phyloP scores from a whole-genome alignment of 1,140 invertebrate species.

The Drosophila azteca region DNA sequence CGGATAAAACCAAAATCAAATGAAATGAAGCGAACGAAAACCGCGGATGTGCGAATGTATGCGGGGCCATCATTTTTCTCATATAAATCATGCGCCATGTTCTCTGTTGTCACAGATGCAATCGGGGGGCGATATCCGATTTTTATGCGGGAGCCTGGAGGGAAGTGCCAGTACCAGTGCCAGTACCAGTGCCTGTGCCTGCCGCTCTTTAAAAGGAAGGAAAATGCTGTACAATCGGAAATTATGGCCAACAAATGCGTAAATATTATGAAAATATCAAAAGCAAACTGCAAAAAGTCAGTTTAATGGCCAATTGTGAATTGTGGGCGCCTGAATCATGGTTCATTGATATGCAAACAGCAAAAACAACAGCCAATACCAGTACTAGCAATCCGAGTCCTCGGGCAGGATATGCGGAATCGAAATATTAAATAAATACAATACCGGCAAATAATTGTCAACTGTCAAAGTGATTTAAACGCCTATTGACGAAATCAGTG shows the following conservation, averaged over 20 bases:
- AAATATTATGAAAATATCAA: constrained; percentile 53
- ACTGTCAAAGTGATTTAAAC: constrained; percentile 61
- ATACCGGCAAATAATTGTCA: constrained; percentile 42
- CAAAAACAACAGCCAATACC: too few species aligned
- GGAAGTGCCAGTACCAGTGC: not conserved
- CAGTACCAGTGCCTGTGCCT: not conserved
- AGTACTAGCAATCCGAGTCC: not conserved
- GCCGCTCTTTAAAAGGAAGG: constrained; percentile 24
- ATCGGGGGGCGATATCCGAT: constrained; percentile 34
- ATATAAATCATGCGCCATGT: constrained; percentile 66
- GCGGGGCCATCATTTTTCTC: constrained; percentile 52
- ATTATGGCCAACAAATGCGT: constrained; percentile 41
- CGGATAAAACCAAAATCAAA: constrained; percentile 23
- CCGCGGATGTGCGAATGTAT: constrained; percentile 30
- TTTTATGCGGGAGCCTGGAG: too few species aligned
- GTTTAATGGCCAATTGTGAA: constrained; percentile 32
- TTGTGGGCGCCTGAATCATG: too few species aligned
- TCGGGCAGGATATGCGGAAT: constrained; percentile 7
- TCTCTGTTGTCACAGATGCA: constrained; percentile 35
- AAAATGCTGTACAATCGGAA: constrained; percentile 34
- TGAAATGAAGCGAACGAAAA: constrained; percentile 33
- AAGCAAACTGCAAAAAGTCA: constrained; percentile 54
- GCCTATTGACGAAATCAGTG: constrained; percentile 61
- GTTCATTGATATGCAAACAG: constrained; percentile 33
- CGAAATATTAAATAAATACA: constrained; percentile 23